These are phyloP conservation scores for Hypanus sabinus DNA, from an alignment of 2,113 vertebrate genomes.

Conservation along the genomic window DNA sequence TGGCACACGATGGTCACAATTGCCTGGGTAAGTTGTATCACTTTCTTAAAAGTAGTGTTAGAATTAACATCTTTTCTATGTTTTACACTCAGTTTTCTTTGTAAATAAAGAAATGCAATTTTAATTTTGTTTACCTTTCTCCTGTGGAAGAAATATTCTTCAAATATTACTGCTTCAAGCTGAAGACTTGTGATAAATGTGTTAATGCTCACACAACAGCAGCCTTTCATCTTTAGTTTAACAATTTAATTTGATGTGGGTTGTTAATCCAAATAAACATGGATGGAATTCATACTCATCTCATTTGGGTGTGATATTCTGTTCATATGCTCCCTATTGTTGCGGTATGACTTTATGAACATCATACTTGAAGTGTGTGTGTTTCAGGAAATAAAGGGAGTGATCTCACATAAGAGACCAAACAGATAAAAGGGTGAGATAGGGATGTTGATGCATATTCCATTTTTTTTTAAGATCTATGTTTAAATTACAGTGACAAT, in stretches of 20 bases:
- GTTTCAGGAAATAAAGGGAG: not conserved
- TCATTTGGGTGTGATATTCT: not conserved
- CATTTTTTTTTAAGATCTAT: not conserved
- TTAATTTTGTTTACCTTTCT: not conserved
- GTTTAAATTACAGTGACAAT: not conserved
- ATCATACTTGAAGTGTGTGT: not conserved
- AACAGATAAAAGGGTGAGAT: not conserved
- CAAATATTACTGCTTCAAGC: not conserved
- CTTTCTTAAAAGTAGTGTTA: not conserved
- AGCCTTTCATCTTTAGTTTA: not conserved
- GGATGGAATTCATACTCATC: not conserved
- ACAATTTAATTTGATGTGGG: not conserved
- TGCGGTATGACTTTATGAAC: not conserved
- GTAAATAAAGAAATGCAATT: not conserved
- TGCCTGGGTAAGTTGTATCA: constrained; percentile 72
- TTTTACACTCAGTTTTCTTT: not conserved
- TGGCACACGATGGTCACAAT: constrained; percentile 92
- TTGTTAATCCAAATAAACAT: not conserved
- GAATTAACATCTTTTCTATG: not conserved
- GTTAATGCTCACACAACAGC: not conserved
- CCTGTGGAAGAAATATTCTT: not conserved
- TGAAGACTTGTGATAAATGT: not conserved
- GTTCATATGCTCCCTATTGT: not conserved
- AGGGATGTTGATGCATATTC: not conserved
- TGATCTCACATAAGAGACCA: not conserved